These are phyloP conservation scores for Heteromyza rotundicornis DNA, from an alignment of 2,888 invertebrate genomes.

Conservation along the genomic window DNA sequence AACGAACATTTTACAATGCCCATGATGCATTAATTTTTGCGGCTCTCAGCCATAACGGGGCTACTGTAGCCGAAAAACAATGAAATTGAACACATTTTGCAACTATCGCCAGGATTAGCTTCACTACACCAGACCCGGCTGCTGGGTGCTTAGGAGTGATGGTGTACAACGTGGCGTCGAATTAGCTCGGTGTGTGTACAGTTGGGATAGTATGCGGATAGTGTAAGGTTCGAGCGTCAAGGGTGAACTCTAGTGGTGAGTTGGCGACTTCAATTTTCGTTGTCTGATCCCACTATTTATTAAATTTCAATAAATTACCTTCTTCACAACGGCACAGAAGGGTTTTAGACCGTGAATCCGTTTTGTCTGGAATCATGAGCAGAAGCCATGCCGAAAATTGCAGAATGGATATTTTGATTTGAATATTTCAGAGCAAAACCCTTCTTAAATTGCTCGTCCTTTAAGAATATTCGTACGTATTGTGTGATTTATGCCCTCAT, in stretches of 20 bases:
- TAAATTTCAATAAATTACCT: constrained; percentile 57
- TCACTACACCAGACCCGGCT: constrained; percentile 26
- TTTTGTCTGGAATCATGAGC: too few relatives aligned
- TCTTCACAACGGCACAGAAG: neutral
- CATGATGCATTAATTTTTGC: constrained; percentile 55
- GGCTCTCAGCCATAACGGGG: constrained; percentile 22
- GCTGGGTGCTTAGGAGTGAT: constrained; percentile 19
- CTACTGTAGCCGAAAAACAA: constrained; percentile 20
- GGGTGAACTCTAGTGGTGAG: neutral
- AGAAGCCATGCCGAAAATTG: too few relatives aligned
- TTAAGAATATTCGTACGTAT: too few relatives aligned
- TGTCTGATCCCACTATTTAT: constrained; percentile 61
- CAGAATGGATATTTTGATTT: too few relatives aligned
- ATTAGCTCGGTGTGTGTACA: constrained; percentile 1
- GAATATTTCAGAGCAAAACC: too few relatives aligned
- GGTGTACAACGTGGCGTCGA: neutral
- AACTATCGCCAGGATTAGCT: constrained; percentile 34
- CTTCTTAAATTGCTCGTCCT: too few relatives aligned
- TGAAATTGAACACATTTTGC: constrained; percentile 41
- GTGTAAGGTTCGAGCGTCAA: neutral
- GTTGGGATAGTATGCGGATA: neutral
- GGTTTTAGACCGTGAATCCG: constrained; percentile 29
- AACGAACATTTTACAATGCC: constrained; percentile 56
- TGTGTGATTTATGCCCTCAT: too few relatives aligned
- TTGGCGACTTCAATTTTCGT: constrained; percentile 47